These are phyloP conservation scores for Venturia canescens DNA, from an alignment of 1,140 invertebrate species.

Conservation along the genomic window DNA sequence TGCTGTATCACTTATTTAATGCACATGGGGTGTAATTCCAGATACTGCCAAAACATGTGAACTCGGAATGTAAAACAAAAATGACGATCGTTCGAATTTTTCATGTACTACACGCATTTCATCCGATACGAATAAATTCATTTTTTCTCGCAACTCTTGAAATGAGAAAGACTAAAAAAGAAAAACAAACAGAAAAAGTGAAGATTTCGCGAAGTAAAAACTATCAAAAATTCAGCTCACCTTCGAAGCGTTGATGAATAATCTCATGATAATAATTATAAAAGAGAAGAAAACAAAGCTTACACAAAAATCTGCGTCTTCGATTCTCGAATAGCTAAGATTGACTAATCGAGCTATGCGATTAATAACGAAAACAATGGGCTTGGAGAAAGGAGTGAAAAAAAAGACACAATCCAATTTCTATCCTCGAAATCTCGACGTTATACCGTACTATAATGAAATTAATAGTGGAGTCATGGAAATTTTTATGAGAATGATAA, in stretches of 20 bases:
- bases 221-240: background rate
- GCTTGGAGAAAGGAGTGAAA: background rate
- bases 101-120: background rate
- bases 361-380: background rate
- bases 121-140: background rate
- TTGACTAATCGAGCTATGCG: background rate
- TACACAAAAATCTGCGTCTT: too few species aligned
- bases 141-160: background rate
- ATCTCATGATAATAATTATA: too few species aligned
- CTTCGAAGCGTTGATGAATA: too few species aligned
- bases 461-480: background rate
- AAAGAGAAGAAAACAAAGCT: too few species aligned
- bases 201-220: background rate
- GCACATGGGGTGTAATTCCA: background rate
- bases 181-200: background rate
- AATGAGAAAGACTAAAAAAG: background rate
- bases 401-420: background rate
- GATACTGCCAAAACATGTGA: background rate
- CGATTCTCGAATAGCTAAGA: background rate
- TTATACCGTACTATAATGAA: conserved; percentile 3
- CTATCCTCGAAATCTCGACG: conserved; percentile 12
- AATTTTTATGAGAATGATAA: conserved; percentile 21
- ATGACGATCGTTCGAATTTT: background rate
- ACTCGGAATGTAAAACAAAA: background rate
- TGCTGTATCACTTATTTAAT: background rate